Evolutionary conservation across 2,888 invertebrate genomes (phyloP).

Genomic region (Tipula helvola): DNA sequence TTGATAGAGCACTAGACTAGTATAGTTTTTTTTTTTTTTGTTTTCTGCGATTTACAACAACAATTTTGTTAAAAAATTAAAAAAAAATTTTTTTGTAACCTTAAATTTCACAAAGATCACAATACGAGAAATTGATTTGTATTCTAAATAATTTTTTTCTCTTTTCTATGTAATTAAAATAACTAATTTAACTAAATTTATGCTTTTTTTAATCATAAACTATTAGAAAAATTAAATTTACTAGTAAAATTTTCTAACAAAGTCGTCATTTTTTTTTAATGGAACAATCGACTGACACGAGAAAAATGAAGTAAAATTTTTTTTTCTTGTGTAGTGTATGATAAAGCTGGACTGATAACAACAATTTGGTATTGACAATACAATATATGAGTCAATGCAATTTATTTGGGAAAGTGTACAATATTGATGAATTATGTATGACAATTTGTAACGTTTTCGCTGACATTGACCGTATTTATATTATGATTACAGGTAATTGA

Average conservation of each 20-base stretch:
- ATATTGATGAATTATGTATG: not conserved
- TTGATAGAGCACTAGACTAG: constrained; percentile 9
- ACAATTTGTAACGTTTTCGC: not conserved
- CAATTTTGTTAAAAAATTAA: not conserved
- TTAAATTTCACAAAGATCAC: not conserved
- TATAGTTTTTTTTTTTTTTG: not conserved
- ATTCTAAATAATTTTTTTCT: not conserved
- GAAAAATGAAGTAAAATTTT: not conserved
- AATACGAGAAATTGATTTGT: not conserved
- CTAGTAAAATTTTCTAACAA: constrained; percentile 1
- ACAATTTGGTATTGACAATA: not conserved
- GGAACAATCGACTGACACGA: constrained; percentile 6
- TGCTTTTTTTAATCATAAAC: not conserved
- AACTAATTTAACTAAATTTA: not conserved
- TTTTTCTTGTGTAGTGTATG: not conserved
- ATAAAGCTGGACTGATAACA: not conserved
- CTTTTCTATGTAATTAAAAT: not conserved
- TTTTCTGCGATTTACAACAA: not conserved
- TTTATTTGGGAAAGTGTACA: not conserved
- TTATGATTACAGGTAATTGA: too few relatives aligned
- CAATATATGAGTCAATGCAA: not conserved
- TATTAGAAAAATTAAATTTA: not conserved
- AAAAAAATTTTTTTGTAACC: not conserved
- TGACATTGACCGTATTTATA: too few relatives aligned
- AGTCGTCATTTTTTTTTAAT: constrained; percentile 6